phyloP scores from a whole-genome alignment of 2,888 invertebrate genomes.

The Calameuta pallipes region DNA sequence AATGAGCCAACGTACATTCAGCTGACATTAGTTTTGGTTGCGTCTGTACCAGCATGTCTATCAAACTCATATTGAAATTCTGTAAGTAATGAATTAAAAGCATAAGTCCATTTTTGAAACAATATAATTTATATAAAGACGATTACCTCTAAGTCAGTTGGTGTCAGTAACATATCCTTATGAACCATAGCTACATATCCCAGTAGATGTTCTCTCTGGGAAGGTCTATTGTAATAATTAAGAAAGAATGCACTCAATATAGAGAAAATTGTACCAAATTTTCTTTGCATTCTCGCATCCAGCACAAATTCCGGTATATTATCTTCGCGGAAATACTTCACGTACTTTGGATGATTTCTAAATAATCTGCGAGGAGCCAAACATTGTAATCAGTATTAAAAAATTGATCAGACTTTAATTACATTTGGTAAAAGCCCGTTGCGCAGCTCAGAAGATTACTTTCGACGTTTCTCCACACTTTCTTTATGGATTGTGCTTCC shows the following conservation, averaged over 20 bases:
- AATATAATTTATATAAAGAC: neutral
- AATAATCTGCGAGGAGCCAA: constrained; percentile 22
- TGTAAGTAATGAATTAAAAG: constrained; percentile 13
- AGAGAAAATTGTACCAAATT: constrained; percentile 24
- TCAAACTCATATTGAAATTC: constrained; percentile 29
- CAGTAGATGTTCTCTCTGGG: constrained; percentile 26
- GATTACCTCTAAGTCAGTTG: constrained; percentile 26
- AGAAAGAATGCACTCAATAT: constrained; percentile 26
- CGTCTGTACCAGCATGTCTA: constrained; percentile 28
- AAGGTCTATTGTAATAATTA: constrained; percentile 27
- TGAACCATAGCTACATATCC: constrained; percentile 35
- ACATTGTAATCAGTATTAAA: neutral
- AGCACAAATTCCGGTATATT: constrained; percentile 26
- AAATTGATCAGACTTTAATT: constrained; percentile 1
- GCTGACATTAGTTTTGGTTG: constrained; percentile 24
- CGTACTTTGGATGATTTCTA: constrained; percentile 28
- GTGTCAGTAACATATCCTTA: constrained; percentile 30
- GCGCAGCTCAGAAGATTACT: constrained; percentile 26
- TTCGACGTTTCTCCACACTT: constrained; percentile 29
- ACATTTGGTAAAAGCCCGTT: constrained; percentile 24
- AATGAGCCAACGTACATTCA: constrained; percentile 22
- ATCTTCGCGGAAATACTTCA: constrained; percentile 29
- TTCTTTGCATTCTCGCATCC: constrained; percentile 25
- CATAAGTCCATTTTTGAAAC: neutral
- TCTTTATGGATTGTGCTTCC: constrained; percentile 20